Conservation (phyloP, 2,797 vertebrate species). For the Platyrinchus mystaceus region DNA sequence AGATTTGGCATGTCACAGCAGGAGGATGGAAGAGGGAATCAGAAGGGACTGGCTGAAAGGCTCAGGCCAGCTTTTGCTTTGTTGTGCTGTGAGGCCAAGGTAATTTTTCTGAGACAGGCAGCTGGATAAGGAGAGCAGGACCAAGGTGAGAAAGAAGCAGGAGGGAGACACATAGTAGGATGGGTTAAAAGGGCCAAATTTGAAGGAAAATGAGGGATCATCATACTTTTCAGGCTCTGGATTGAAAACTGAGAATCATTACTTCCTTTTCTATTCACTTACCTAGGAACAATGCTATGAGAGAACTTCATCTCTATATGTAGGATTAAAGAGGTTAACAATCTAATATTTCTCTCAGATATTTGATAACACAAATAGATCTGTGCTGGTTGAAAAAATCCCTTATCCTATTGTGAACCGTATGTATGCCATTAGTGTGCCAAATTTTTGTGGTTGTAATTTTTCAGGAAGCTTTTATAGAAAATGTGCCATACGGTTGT, state of each 20-base stretch:
- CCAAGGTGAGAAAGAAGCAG: background rate
- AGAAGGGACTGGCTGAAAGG: background rate
- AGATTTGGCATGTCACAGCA: rapidly evolving
- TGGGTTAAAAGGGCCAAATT: background rate
- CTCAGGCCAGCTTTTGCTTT: background rate
- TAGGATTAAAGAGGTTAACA: background rate
- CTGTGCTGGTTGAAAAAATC: background rate
- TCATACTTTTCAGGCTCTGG: background rate
- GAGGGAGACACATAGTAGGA: background rate
- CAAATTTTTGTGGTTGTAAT: background rate
- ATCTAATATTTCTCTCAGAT: background rate
- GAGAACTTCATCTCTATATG: background rate
- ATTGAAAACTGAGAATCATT: background rate
- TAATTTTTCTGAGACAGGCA: background rate
- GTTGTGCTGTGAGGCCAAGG: background rate
- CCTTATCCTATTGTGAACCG: background rate
- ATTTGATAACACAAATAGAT: background rate
- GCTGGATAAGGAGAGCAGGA: background rate
- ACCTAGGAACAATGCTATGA: background rate
- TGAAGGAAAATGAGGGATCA: background rate
- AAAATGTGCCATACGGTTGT: background rate
- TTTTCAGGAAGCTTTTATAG: background rate
- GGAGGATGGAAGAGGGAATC: background rate
- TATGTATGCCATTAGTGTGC: background rate
- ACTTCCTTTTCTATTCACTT: background rate